Base-by-base conservation (phyloP, 2,797 vertebrate genomes). In the Cossypha niveicapilla region DNA sequence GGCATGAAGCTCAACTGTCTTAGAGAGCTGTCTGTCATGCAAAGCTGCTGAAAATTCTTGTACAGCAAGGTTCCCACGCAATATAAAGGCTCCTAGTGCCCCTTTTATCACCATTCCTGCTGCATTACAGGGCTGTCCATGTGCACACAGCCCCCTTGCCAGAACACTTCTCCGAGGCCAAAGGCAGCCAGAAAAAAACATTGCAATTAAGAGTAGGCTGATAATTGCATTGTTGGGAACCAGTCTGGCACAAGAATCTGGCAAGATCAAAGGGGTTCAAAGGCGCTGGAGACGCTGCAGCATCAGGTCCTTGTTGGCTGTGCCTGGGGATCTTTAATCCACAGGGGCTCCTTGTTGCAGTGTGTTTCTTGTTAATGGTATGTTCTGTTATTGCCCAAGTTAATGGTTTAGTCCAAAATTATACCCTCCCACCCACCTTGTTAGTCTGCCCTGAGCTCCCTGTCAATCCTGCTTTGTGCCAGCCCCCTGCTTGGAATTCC, bases 201-300 rank as follows among this genome's bases (percentile, higher is more conserved):
- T 19, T 80, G 94, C 93, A 91, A 89, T 96, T 95, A 95, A 94
- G 81, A n/a, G 32, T 13, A 68, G 81, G 35, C 86, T 87, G 81
- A 51, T 94, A 93, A 94, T 95, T 93, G 94, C 86, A 58, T 94
- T 94, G 90, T 96, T 87, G 75, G 68, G 86, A 93, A 30, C 65
- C 93, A 92, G 77, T 90, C 93, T 94, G 92, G 95, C 93, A 95
- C 92, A 73, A 94, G 90, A 82, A 90, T 91, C 56, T 61, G 48
- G 77, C 0, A 4, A 87, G 88, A 94, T 96, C 92, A 94, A 92
- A 95, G 60, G 74, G 60, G 47, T 56, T 93, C 73, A 76, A 37
- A 92, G 86, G 56, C 8, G 3, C 35, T 62, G 27, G 83, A 72
- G 88, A 62, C 44, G 86, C 66, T 42, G 77, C 92, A 32, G 83